Base-by-base conservation (phyloP, 2,113 vertebrate species). In the Poeciliopsis retropinna region DNA sequence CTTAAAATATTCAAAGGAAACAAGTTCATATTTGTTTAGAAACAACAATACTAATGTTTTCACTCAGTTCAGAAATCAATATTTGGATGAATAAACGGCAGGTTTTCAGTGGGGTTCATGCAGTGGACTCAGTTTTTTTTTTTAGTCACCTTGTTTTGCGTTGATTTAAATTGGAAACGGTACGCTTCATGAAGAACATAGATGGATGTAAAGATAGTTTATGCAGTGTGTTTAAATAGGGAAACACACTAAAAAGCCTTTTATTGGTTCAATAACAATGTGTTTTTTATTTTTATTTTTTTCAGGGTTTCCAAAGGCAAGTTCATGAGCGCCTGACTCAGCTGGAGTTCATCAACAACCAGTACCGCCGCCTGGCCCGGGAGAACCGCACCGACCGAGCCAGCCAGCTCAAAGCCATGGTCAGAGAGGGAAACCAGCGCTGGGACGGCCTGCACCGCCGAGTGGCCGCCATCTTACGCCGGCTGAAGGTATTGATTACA, bases 331-430 rank as follows among this genome's bases (percentile, higher is more conserved):
- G 93, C 0, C 94, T 99, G 22, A 96, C 96, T 0, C 97, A 99
- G 85, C 73, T 99, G 82, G 98, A 99, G 79, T 93, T 97, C 37
- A 94, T 99, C 86, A 99, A 99, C 82, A 97, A 96, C 84, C 97
- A 97, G 89, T 99, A 99, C 90, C 91, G 97, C 64, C 95, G 96
- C 4, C 94, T 99, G n/a, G 97, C 96, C 5, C 90, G 95, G 0
- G 98, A 99, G 92, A 97, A 97, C 92, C 97, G 96, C 78, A 97
- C 96, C 0, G 98, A 99, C 88, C 88, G 95, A 0, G 95, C 96
- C 90, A 96, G 96, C 91, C 95, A 92, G 60, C 94, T 99, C 65
- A 96, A 95, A 75, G 93, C 93, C 84, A 97, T 96, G 95, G 96
- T 97, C 3, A 96, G 96, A 0, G 94, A 96, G 67, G 96, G 95